These are phyloP conservation scores for Gymnocypris eckloni DNA, from an alignment of 2,797 vertebrate species.

Conservation along the genomic window DNA sequence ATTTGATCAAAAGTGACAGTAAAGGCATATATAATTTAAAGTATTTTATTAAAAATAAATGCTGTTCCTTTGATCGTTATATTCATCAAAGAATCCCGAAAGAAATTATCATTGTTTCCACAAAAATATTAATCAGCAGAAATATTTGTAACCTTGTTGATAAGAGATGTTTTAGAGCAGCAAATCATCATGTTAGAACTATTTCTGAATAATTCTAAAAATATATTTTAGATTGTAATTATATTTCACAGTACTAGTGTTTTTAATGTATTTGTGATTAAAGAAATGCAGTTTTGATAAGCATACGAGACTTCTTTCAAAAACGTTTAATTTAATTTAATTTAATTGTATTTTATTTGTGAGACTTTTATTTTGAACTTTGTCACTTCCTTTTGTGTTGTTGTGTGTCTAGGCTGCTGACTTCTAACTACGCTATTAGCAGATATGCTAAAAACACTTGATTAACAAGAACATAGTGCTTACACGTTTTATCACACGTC, in stretches of 20 bases:
- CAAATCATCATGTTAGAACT: neutral
- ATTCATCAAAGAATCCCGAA: neutral
- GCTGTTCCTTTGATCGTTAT: neutral
- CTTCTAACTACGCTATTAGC: neutral
- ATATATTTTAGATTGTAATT: too few relatives aligned
- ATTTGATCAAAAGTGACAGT: neutral
- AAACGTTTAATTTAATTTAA: neutral
- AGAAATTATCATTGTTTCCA: neutral
- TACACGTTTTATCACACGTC: neutral
- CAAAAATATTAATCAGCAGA: neutral
- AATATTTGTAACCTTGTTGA: neutral
- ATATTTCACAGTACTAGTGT: too few relatives aligned
- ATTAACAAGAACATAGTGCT: neutral
- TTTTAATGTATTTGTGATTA: too few relatives aligned
- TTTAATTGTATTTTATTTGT: neutral
- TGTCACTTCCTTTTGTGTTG: neutral
- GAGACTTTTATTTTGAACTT: constrained; percentile 31
- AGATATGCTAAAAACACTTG: neutral
- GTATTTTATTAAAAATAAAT: neutral
- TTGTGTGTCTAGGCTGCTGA: neutral
- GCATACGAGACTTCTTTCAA: neutral
- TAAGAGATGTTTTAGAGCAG: neutral
- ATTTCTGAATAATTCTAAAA: neutral
- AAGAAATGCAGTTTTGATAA: neutral
- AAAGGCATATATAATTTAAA: neutral